phyloP scores from a whole-genome alignment of 2,113 vertebrate species.

The Thomomys bottae region DNA sequence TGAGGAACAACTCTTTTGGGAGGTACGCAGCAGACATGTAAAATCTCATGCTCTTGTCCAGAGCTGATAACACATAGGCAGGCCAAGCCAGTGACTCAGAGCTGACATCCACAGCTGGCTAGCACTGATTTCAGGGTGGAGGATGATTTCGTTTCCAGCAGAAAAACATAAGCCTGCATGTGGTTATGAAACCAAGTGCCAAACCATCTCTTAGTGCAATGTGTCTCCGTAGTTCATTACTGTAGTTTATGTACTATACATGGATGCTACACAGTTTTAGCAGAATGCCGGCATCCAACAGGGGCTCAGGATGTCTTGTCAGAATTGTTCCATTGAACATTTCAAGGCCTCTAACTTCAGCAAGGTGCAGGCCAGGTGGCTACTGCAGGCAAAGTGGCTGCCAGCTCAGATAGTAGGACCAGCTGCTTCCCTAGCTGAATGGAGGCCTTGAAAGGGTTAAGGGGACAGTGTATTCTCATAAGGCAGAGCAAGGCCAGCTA shows the following conservation, averaged over 20 bases:
- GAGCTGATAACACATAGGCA: neutral
- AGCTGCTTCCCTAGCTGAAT: neutral
- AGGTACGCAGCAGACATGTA: neutral
- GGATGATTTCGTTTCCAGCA: slow-evolving; percentile 20
- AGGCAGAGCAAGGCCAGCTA: neutral
- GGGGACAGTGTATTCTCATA: neutral
- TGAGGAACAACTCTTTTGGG: slow-evolving; percentile 49
- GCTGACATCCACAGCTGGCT: neutral
- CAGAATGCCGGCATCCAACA: neutral
- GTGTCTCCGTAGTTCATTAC: neutral
- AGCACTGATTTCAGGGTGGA: slow-evolving; percentile 20
- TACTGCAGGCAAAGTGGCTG: neutral
- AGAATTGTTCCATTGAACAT: neutral
- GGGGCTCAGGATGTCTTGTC: neutral
- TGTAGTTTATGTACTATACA: fast-evolving
- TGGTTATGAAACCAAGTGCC: slow-evolving; percentile 13
- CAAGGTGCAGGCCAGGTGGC: too few species aligned
- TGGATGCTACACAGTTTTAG: too few species aligned
- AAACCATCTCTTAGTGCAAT: neutral
- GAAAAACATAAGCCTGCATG: neutral
- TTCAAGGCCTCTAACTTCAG: neutral
- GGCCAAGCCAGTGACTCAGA: slow-evolving; percentile 51
- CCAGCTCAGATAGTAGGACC: neutral
- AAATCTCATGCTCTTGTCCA: neutral
- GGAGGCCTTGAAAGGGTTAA: neutral